Percentiles rank a stretch among this genome's conserved stretches.
phyloP scores from a whole-genome alignment of 2,797 vertebrate species.

The Semaprochilodus insignis region DNA sequence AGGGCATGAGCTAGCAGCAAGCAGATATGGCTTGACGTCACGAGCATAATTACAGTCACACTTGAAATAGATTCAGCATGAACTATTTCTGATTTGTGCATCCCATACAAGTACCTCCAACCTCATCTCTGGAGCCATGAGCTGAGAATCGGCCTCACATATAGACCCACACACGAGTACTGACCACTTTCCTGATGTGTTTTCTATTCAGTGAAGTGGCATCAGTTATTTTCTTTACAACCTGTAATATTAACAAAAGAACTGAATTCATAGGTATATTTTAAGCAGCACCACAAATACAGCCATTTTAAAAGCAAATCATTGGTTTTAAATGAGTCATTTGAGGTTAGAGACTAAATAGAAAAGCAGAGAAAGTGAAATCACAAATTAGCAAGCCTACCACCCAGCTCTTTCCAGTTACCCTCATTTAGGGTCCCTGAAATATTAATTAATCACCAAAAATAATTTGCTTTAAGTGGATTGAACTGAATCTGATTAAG shows the following conservation, averaged over 20 bases:
- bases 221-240: background rate
- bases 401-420: constrained; percentile 36
- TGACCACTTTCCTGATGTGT: background rate
- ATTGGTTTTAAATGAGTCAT: background rate
- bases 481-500: constrained; percentile 26
- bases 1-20: constrained; percentile 44
- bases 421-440: constrained; percentile 22
- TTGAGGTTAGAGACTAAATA: constrained; percentile 19
- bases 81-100: constrained; percentile 49
- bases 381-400: constrained; percentile 24
- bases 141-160: background rate
- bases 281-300: constrained; percentile 10
- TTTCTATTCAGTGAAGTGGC: background rate
- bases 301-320: background rate
- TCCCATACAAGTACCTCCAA: constrained; percentile 23
- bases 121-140: background rate
- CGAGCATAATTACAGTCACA: constrained; percentile 46
- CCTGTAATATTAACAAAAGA: background rate
- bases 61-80: constrained; percentile 50
- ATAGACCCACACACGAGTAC: background rate
- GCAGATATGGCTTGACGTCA: constrained; percentile 48
- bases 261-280: background rate
- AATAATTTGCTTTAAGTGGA: constrained; percentile 25
- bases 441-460: constrained; percentile 30
- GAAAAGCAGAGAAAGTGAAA: background rate